Evolutionary conservation across 2,797 vertebrate genomes (phyloP).

Genomic region (Coracias cyanogaster): DNA sequence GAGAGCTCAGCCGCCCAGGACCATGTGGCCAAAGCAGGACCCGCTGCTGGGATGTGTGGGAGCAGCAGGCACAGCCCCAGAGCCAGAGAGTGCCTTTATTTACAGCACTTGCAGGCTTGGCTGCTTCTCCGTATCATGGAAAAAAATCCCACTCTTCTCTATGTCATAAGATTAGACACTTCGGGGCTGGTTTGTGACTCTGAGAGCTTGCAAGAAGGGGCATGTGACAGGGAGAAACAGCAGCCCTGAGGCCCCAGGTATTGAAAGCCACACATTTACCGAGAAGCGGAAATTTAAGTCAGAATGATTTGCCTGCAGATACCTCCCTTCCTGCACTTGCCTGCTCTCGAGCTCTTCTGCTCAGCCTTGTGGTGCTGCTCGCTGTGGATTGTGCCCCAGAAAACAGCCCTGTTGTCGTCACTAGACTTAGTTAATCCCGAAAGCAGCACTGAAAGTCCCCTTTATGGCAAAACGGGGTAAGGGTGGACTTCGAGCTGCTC

Average conservation of each 20-base stretch:
- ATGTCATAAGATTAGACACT: background rate
- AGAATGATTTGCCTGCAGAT: background rate
- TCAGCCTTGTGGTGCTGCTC: background rate
- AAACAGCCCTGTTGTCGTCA: background rate
- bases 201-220: background rate
- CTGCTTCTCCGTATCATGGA: background rate
- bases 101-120: constrained; percentile 23
- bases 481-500: background rate
- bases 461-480: background rate
- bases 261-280: background rate
- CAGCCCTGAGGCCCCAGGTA: background rate
- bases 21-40: background rate
- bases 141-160: background rate
- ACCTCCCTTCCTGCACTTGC: constrained; percentile 39
- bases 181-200: background rate
- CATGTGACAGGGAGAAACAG: background rate
- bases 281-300: constrained; percentile 8
- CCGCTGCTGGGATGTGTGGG: background rate
- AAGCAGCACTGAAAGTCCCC: background rate
- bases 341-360: rapidly evolving
- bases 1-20: background rate
- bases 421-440: background rate
- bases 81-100: constrained; percentile 41
- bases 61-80: background rate
- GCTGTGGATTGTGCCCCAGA: background rate